Conservation (phyloP, 30 jellyfish, hydroid and myxozoan species). For the Aurelia sp. region DNA sequence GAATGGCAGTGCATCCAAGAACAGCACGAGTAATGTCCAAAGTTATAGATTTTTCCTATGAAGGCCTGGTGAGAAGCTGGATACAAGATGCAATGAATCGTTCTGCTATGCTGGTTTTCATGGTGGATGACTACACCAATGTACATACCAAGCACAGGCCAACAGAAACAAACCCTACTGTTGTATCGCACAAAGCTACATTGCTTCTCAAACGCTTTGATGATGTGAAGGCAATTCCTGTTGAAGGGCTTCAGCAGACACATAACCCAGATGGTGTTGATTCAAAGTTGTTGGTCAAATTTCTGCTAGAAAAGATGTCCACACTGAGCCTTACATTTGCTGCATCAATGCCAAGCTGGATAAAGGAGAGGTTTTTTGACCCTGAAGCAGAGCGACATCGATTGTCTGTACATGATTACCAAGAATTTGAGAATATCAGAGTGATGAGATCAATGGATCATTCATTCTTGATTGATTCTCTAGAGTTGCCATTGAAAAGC, state of each 20-base stretch:
- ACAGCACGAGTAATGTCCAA: conserved; percentile 19
- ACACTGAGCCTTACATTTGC: conserved; percentile 19
- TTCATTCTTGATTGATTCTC: conserved; percentile 8
- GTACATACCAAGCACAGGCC: conserved; percentile 42
- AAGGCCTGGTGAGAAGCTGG: conserved; percentile 11
- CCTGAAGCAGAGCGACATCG: conserved; percentile 40
- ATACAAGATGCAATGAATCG: conserved; percentile 8
- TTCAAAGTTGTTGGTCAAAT: background rate
- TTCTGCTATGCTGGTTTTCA: background rate
- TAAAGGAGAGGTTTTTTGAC: conserved; percentile 24
- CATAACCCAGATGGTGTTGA: conserved; percentile 41
- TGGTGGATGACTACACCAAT: conserved; percentile 48
- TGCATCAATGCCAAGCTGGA: conserved; percentile 28
- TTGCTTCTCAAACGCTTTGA: conserved; percentile 31
- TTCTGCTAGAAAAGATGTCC: conserved; percentile 18
- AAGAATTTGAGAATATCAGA: conserved; percentile 26
- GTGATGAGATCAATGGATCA: conserved; percentile 41
- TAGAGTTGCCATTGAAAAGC: conserved; percentile 38
- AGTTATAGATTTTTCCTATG: background rate
- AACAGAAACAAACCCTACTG: background rate
- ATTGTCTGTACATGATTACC: conserved; percentile 27
- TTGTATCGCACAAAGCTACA: conserved; percentile 34
- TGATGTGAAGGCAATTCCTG: conserved; percentile 18
- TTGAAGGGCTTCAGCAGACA: background rate
- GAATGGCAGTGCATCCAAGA: conserved; percentile 36